phyloP scores from a whole-genome alignment of 2,113 vertebrate genomes.

The Apteryx mantelli region DNA sequence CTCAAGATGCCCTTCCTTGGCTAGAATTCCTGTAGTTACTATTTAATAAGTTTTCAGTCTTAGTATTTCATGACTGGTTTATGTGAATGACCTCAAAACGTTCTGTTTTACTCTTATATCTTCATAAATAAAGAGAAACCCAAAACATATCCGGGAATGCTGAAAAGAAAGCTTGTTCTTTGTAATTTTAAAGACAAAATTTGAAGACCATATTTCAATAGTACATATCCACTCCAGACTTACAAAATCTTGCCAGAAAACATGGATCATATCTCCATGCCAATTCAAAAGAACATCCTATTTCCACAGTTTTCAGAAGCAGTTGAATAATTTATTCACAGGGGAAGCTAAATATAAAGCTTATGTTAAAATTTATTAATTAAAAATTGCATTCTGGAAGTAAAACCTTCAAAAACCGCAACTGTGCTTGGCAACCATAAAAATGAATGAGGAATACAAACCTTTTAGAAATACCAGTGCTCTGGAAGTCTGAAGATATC shows the following conservation, averaged over 20 bases:
- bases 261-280: background rate
- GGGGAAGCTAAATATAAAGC: background rate
- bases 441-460: background rate
- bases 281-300: background rate
- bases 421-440: background rate
- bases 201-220: background rate
- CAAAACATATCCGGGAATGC: background rate
- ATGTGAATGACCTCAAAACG: background rate
- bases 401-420: background rate
- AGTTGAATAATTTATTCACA: background rate
- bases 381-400: background rate
- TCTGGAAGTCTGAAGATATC: slow-evolving; percentile 48
- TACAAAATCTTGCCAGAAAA: background rate
- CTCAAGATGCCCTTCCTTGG: background rate
- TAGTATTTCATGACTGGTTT: background rate
- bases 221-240: background rate
- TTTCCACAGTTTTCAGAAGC: background rate
- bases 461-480: slow-evolving; percentile 8
- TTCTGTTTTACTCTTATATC: background rate
- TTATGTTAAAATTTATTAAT: background rate
- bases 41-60: background rate
- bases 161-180: background rate
- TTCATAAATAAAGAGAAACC: background rate
- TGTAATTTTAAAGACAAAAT: background rate
- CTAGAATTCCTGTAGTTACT: background rate